Base-by-base conservation (phyloP, 2,888 invertebrate species). In the Cosmorhoe ocellata region DNA sequence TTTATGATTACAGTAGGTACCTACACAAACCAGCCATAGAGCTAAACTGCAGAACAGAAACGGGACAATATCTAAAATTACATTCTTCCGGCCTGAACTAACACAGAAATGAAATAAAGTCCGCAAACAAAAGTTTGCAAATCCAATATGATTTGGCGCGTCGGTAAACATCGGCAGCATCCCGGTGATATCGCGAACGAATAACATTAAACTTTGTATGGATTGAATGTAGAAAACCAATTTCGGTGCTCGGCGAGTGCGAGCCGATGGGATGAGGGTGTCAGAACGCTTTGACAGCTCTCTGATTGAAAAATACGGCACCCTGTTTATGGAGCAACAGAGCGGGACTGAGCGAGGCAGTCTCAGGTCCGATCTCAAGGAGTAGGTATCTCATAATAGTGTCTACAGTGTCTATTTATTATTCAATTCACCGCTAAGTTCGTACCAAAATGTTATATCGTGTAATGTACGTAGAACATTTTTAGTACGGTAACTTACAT, bases 231-330 rank as follows among this genome's bases (percentile, higher is more conserved):
- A 90, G 90, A 90, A 90, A 90, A 90, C 90, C 90, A 90, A 90
- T 90, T 90, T 90, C 88, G 89, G 89, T 86, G 85, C 81, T 85
- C 90, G 89, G 82, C 86, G 90, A 88, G 86, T 85, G 86, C 89
- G 89, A 86, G 90, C 89, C 90, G 89, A 84, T 84, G 85, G 89
- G 90, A 90, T 91, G 91, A 91, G 91, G 91, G 90, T 89, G 90
- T 90, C 90, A 91, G 89, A 91, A 90, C 83, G 91, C 89, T 90
- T 91, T 91, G 91, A 91, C 91, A 91, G 91, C 85, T 91, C 89
- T 83, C 91, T 91, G 91, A 92, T 92, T 91, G 91, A 91, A 92
- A 91, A 91, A 91, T 91, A 91, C 91, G 90, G 89, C 84, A 90
- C 87, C 82, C 90, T 90, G 90, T 90, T 90, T 90, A 90, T 90